These are phyloP conservation scores for Poecilia velifera DNA, from an alignment of 2,797 vertebrate species.

Conservation along the genomic window DNA sequence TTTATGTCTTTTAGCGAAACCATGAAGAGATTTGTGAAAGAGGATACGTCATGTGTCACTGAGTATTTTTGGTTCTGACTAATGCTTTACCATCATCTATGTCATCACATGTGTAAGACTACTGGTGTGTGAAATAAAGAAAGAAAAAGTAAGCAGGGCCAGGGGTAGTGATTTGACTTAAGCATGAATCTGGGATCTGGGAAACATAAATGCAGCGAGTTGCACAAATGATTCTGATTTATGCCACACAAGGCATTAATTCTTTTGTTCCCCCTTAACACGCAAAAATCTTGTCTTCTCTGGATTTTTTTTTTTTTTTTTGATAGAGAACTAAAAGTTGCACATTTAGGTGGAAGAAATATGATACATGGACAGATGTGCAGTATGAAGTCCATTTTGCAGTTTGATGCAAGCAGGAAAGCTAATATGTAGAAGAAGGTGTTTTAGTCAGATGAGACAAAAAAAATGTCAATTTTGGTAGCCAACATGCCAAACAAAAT, in stretches of 20 bases:
- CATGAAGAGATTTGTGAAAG: not conserved
- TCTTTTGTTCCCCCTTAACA: not conserved
- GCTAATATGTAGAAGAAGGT: not conserved
- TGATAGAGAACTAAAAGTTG: not conserved
- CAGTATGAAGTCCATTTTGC: not conserved
- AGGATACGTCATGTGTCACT: not conserved
- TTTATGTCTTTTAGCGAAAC: not conserved
- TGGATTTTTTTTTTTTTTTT: not conserved
- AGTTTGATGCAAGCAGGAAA: not conserved
- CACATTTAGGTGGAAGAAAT: not conserved
- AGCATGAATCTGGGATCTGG: not conserved
- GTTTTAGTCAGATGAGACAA: not conserved
- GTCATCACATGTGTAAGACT: conserved; percentile 55
- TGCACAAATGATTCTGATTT: not conserved
- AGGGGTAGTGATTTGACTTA: not conserved
- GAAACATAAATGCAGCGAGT: not conserved
- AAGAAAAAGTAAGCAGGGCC: conserved; percentile 18
- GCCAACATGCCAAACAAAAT: not conserved
- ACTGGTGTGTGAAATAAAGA: conserved; percentile 28
- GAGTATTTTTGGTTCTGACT: conserved; percentile 86
- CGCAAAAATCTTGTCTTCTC: not conserved
- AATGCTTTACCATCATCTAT: conserved; percentile 84
- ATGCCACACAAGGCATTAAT: not conserved
- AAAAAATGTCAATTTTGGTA: not conserved
- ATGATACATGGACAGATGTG: not conserved